Base-by-base conservation (phyloP, 2,797 vertebrate species). In the Hyperoplus lanceolatus region DNA sequence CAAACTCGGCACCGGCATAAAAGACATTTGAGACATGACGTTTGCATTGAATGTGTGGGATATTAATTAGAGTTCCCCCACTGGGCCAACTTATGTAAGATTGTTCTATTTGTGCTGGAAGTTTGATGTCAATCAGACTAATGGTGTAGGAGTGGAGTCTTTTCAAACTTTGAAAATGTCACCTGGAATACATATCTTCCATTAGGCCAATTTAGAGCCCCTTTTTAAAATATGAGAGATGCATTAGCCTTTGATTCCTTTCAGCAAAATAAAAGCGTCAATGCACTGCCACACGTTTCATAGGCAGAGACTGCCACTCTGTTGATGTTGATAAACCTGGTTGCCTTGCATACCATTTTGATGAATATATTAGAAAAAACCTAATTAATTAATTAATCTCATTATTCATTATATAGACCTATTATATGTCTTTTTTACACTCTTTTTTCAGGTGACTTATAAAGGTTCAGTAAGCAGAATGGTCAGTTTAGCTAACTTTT, bases 131-230 rank as follows among this genome's bases (percentile, higher is more conserved):
- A 77, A 45, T 81, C 79, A 80, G 68, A 72, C 69, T 75, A 65
- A 86, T 56, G 56, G 67, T 69, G 79, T 68, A 39, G 73, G 73
- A 75, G 87, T 68, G 41, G 59, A 82, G 73, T 78, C 73, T 62
- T 81, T 81, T 88, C 63, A 84, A 62, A 66, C 5, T 67, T 49
- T 62, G 67, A 76, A 82, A 73, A 60, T 62, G 10, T 63, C 68
- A 71, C 65, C 70, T 74, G 81, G 57, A 76, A 79, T 63, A 70
- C 71, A 63, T 21, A 12, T 13, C 18, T 29, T 29, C 66, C 65
- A 63, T 81, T 76, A 80, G 7, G 53, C 12, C 57, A 21, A 68
- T 73, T 78, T 51, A 66, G 45, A 55, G 64, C 29, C 64, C 4
- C n/a, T 54, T 36, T 59, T 70, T 12, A 65, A 14, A 12, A n/a